phyloP scores from a whole-genome alignment of 2,113 vertebrate species.

The Cepphus grylle region DNA sequence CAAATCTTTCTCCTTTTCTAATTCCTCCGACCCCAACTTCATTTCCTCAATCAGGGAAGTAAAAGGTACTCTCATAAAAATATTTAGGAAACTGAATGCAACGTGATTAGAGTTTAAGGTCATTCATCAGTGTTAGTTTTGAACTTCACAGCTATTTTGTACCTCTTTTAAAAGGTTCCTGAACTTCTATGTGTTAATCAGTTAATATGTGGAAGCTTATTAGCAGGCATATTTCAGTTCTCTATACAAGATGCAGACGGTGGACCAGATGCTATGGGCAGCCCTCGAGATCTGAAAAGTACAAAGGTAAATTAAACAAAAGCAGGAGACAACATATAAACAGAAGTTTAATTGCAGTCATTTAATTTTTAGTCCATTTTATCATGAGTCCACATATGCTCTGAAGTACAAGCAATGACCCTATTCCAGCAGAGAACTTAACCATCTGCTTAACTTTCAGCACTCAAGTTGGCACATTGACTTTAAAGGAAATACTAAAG shows the following conservation, averaged over 20 bases:
- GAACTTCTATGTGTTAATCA: neutral
- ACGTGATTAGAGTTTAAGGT: neutral
- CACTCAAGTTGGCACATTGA: neutral
- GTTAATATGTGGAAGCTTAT: neutral
- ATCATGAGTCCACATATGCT: neutral
- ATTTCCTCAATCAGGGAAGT: neutral
- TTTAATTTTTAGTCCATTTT: neutral
- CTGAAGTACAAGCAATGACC: neutral
- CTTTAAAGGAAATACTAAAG: neutral
- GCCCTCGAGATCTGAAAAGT: neutral
- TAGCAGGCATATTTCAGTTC: neutral
- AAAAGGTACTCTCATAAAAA: neutral
- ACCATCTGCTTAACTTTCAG: neutral
- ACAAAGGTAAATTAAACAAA: slow-evolving; percentile 8
- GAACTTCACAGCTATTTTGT: neutral
- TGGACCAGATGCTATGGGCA: neutral
- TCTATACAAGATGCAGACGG: neutral
- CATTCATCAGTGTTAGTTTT: neutral
- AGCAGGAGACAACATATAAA: neutral
- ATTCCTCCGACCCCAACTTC: neutral
- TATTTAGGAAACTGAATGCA: neutral
- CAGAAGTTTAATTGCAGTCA: neutral
- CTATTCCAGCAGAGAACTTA: neutral
- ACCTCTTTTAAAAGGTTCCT: neutral
- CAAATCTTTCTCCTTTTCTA: neutral